Evolutionary conservation across 2,888 invertebrate species (phyloP).

Genomic region (Acanthosepion pharaonis): DNA sequence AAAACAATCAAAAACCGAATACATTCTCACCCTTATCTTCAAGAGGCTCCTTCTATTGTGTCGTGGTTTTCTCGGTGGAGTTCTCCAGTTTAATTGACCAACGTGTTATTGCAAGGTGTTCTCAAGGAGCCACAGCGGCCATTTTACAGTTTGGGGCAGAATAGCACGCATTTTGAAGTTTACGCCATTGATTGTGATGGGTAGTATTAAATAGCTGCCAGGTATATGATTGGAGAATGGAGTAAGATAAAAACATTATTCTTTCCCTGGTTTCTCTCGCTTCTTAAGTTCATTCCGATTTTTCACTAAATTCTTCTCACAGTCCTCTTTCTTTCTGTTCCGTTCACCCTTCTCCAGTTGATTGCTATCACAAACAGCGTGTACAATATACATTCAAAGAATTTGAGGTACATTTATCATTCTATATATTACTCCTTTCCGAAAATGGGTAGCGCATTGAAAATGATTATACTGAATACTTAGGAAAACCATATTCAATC

Average conservation of each 20-base stretch:
- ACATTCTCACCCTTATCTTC: neutral
- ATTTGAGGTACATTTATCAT: no score
- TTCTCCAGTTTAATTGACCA: conserved; percentile 33
- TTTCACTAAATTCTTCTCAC: no score
- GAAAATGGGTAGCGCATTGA: no score
- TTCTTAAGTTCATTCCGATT: neutral
- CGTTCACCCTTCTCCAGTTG: neutral
- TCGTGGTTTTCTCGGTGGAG: neutral
- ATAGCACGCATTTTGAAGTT: neutral
- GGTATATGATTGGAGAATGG: neutral
- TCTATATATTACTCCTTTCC: no score
- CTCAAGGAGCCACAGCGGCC: neutral
- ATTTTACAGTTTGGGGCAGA: neutral
- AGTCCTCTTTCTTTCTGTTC: neutral
- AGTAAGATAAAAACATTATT: neutral
- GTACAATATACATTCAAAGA: no score
- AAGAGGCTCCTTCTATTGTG: neutral
- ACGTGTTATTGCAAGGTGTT: conserved; percentile 22
- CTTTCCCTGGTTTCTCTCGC: neutral
- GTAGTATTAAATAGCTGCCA: neutral
- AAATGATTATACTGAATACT: no score
- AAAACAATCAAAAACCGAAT: neutral
- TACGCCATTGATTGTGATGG: neutral
- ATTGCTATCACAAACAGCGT: no score
- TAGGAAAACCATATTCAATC: no score